Conservation (phyloP, 2,797 vertebrate species). For the Scleropages formosus region DNA sequence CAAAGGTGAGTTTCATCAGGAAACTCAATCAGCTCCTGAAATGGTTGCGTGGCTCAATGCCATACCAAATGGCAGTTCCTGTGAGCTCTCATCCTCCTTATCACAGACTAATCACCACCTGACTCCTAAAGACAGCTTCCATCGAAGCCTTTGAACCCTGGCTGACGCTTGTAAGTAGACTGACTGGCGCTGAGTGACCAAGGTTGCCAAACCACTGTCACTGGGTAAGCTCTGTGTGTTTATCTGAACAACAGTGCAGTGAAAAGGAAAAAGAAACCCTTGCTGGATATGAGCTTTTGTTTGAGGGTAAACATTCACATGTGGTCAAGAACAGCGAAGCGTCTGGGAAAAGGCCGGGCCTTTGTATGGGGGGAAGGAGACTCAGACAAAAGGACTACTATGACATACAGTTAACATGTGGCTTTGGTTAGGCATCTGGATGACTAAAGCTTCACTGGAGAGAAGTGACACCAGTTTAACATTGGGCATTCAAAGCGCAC, state of each 20-base stretch:
- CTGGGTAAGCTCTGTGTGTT: not conserved
- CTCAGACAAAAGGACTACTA: slow-evolving; percentile 49
- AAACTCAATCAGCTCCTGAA: not conserved
- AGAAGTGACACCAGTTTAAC: slow-evolving; percentile 47
- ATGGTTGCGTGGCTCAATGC: not conserved
- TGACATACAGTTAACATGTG: slow-evolving; percentile 73
- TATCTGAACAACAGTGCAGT: slow-evolving; percentile 1
- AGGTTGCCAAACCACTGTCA: not conserved
- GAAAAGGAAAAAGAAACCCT: too few species aligned
- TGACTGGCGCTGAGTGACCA: not conserved
- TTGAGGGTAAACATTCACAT: slow-evolving; percentile 17
- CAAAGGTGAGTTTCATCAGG: not conserved
- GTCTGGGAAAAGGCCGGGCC: not conserved
- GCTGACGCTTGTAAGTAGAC: not conserved
- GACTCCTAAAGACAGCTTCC: not conserved
- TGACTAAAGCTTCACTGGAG: slow-evolving; percentile 63
- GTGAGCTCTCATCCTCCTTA: not conserved
- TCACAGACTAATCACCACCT: not conserved
- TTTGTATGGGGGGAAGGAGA: slow-evolving; percentile 17
- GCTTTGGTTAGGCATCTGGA: slow-evolving; percentile 63
- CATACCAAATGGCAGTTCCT: not conserved
- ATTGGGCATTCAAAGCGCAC: slow-evolving; percentile 46
- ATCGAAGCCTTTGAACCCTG: not conserved
- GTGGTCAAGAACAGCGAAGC: not conserved
- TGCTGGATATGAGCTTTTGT: slow-evolving; percentile 14